Base-by-base conservation (phyloP, 2,888 invertebrate genomes). In the Tenthredo notha region DNA sequence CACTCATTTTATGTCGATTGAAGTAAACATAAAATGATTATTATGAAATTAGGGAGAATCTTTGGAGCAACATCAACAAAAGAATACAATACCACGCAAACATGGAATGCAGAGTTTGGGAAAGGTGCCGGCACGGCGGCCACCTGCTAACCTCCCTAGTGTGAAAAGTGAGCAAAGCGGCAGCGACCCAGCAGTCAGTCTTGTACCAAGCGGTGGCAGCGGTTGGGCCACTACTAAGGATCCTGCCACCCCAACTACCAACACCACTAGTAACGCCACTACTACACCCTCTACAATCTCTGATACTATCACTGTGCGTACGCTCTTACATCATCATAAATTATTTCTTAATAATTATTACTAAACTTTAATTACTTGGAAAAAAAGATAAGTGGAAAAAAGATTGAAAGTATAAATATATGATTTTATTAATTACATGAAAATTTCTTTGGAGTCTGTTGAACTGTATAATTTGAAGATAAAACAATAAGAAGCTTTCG, bases 31-130 rank as follows among this genome's bases (percentile, higher is more conserved):
- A 15, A 74, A 74, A 75, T 25, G 82, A 47, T 86, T 87, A 85
- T 87, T 86, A 85, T 87, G 93, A 94, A 93, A 94, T 84, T 91
- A 97, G 97, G 97, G 97, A 93, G 97, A 97, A 95, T 96, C 96
- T 94, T 96, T 96, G 92, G 98, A 98, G 95, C 97, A 97, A 93
- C 97, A 97, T 93, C 97, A 97, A 94, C 97, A 97, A 92, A 98
- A 98, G 95, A 97, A 96, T 95, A 96, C 97, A 95, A 96, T 97
- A 95, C 97, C 97, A 94, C 98, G 98, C 95, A 99, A 99, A 96
- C 98, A 99, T 98, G 99, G 99, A 96, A 98, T 99, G 97, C 99
- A 99, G 97, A 97, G 97, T 95, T 97, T 99, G 97, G 99, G 99
- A 95, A 99, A 99, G 96, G 98, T 99, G 95, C 98, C 97, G 95